phyloP scores from a whole-genome alignment of 1,140 invertebrate species.

The Trypoxylus dichotomus region DNA sequence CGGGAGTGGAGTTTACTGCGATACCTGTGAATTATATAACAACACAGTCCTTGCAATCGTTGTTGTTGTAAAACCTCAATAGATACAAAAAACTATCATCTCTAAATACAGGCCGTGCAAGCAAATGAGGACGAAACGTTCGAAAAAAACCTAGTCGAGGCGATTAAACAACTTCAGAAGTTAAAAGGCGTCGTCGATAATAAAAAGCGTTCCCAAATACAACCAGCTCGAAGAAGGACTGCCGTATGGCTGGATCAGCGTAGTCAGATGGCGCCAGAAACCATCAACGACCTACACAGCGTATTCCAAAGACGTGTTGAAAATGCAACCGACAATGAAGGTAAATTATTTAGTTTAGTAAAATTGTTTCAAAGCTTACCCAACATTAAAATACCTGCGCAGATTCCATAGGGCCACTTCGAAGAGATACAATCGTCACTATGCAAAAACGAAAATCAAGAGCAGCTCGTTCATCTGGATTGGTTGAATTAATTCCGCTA shows the following conservation, averaged over 20 bases:
- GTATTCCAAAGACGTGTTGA: neutral
- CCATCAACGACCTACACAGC: neutral
- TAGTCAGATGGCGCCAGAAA: neutral
- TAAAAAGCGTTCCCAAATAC: slow-evolving; percentile 32
- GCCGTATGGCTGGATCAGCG: neutral
- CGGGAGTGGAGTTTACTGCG: no score
- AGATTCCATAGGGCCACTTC: neutral
- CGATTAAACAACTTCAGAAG: slow-evolving; percentile 63
- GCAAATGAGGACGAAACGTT: slow-evolving; percentile 58
- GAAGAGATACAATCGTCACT: neutral
- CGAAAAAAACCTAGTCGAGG: slow-evolving; percentile 62
- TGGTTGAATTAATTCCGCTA: neutral
- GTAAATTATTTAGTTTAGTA: neutral
- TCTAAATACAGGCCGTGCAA: slow-evolving; percentile 49
- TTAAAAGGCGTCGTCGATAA: slow-evolving; percentile 53
- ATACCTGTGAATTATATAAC: no score
- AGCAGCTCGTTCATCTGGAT: neutral
- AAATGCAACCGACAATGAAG: neutral
- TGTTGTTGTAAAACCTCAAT: no score
- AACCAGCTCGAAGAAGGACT: slow-evolving; percentile 5
- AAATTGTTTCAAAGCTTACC: neutral
- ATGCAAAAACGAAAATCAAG: neutral
- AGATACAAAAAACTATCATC: no score
- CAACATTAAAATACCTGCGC: neutral
- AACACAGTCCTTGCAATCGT: no score